Percentiles rank a stretch among this genome's conserved stretches.
Conservation (phyloP, 2,888 invertebrate genomes). For the Hemithea aestivaria region DNA sequence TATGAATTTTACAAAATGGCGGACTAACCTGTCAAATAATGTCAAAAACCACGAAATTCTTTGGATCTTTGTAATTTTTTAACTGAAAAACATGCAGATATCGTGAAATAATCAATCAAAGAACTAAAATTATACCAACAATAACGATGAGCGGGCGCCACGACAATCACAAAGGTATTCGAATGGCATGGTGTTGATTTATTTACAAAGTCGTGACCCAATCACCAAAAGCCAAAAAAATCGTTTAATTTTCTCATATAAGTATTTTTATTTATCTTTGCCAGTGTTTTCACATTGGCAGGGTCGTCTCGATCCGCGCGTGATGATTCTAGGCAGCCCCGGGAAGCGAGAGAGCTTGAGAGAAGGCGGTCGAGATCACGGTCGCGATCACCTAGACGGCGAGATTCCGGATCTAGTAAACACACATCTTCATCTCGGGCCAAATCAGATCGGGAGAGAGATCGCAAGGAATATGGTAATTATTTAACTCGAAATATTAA, state of each 20-base stretch:
- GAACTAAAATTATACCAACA: slow-evolving; percentile 1
- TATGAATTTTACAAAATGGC: no score
- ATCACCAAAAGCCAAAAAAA: slow-evolving; percentile 17
- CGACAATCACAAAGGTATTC: slow-evolving; percentile 37
- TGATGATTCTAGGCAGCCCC: slow-evolving; percentile 72
- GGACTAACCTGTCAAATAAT: no score
- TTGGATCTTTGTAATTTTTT: no score
- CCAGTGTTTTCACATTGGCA: slow-evolving; percentile 88
- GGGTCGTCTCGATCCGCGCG: slow-evolving; percentile 81
- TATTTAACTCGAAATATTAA: no score
- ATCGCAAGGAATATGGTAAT: slow-evolving; percentile 31
- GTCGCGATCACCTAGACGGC: slow-evolving; percentile 50
- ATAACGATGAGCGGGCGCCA: slow-evolving; percentile 33
- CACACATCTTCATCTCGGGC: slow-evolving; percentile 27
- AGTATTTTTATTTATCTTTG: slow-evolving; percentile 80
- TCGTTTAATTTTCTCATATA: slow-evolving; percentile 40
- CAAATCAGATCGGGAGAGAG: slow-evolving; percentile 35
- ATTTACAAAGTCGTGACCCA: background rate
- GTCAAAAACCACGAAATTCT: no score
- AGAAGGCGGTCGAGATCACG: slow-evolving; percentile 44
- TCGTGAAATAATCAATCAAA: no score
- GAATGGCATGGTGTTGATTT: slow-evolving; percentile 22
- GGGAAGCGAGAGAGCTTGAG: slow-evolving; percentile 23
- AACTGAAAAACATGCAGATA: no score
- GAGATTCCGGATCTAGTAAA: slow-evolving; percentile 32